Percentiles rank a stretch among this genome's conserved stretches.
These are phyloP conservation scores for Trichopria drosophilae DNA, from an alignment of 2,888 invertebrate genomes.

Conservation along the genomic window DNA sequence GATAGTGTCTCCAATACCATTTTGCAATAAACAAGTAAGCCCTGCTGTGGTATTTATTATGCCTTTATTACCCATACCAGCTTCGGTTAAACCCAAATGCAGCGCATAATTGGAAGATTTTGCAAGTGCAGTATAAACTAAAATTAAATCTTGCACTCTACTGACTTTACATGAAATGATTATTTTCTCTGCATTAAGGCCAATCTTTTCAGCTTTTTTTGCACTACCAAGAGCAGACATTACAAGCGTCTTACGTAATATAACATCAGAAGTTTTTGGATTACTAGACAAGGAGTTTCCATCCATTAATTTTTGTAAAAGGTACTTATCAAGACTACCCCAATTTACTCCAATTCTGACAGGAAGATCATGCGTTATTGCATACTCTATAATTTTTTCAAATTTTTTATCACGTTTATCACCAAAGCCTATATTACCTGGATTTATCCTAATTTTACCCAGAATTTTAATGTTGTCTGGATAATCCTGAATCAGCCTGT, in stretches of 20 bases:
- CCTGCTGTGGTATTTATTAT: conserved; percentile 12
- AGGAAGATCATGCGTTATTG: conserved; percentile 12
- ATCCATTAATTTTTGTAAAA: conserved; percentile 12
- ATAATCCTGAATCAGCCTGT: conserved; percentile 17
- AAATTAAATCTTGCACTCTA: conserved; percentile 14
- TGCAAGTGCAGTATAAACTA: conserved; percentile 18
- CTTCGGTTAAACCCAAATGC: conserved; percentile 17
- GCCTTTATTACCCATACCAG: conserved; percentile 17
- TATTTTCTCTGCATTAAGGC: conserved; percentile 13
- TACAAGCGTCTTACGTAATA: conserved; percentile 11
- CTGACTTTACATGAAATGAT: conserved; percentile 18
- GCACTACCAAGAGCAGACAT: conserved; percentile 13
- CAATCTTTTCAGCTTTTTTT: conserved; percentile 13
- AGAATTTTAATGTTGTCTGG: conserved; percentile 19
- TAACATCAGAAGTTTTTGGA: conserved; percentile 14
- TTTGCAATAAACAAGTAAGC: conserved; percentile 18
- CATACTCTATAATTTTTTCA: conserved; percentile 15
- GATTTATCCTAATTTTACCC: conserved; percentile 18
- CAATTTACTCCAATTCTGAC: conserved; percentile 18
- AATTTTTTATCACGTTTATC: conserved; percentile 16
- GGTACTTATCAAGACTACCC: conserved; percentile 13
- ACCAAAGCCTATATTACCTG: conserved; percentile 20
- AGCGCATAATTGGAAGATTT: conserved; percentile 19
- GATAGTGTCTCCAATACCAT: conserved; percentile 16
- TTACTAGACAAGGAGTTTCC: conserved; percentile 12